These are phyloP conservation scores for Myotis findleyi DNA, from an alignment of 2,797 vertebrate species.

Conservation along the genomic window DNA sequence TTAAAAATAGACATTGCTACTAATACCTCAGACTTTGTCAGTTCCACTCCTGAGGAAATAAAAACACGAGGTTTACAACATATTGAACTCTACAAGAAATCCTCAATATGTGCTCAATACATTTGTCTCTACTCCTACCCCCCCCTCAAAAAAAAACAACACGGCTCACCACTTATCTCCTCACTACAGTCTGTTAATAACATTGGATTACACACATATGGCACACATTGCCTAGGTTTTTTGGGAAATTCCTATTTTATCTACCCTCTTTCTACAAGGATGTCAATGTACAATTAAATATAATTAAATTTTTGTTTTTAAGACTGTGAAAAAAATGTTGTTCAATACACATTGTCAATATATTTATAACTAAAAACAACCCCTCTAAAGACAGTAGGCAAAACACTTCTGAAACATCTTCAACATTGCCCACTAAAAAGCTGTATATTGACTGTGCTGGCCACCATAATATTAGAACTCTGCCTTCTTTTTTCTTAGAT, in stretches of 20 bases:
- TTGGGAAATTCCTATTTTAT: neutral
- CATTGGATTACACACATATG: neutral
- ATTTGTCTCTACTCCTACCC: neutral
- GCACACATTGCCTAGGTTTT: neutral
- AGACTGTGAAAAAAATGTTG: neutral
- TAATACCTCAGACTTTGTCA: neutral
- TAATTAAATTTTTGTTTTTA: neutral
- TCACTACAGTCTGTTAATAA: neutral
- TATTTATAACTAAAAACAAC: neutral
- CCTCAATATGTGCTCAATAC: neutral
- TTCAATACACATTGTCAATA: neutral
- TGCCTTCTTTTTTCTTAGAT: slow-evolving; percentile 5
- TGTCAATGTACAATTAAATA: slow-evolving; percentile 22
- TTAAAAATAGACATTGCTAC: neutral
- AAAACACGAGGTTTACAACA: slow-evolving; percentile 21
- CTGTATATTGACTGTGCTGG: neutral
- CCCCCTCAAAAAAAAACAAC: neutral
- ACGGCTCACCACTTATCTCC: neutral
- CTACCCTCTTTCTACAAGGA: neutral
- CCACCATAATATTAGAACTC: slow-evolving; percentile 4
- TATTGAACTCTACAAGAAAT: neutral
- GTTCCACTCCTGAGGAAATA: slow-evolving; percentile 11
- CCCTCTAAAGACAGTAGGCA: neutral
- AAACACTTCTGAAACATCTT: slow-evolving; percentile 34
- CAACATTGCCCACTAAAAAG: neutral